Evolutionary conservation across 2,797 vertebrate genomes (phyloP).

Genomic region (Parambassis ranga): DNA sequence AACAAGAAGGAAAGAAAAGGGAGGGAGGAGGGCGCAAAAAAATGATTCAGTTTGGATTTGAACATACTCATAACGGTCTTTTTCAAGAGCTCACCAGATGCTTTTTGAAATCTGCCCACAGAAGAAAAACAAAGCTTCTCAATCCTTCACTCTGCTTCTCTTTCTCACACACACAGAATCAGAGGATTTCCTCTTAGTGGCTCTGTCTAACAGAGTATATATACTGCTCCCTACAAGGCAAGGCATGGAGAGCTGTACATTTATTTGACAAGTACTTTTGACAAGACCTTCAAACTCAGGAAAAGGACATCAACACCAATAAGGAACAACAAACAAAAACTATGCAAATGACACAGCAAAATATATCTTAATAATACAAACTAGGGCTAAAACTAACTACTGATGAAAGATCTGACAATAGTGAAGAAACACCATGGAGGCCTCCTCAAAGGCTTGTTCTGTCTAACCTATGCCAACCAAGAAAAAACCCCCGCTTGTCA

Average conservation of each 20-base stretch:
- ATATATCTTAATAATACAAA: too few species aligned
- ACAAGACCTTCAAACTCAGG: conserved; percentile 22
- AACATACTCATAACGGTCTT: conserved; percentile 68
- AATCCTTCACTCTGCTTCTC: conserved; percentile 39
- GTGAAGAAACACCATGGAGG: too few species aligned
- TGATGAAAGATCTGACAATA: too few species aligned
- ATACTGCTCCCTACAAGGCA: conserved; percentile 41
- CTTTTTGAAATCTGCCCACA: conserved; percentile 82
- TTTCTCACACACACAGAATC: conserved; percentile 46
- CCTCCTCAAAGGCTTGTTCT: too few species aligned
- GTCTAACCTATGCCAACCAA: too few species aligned
- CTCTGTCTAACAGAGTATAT: conserved; percentile 42
- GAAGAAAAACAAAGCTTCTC: conserved; percentile 70
- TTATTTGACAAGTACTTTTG: conserved; percentile 53
- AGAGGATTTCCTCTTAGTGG: conserved; percentile 50
- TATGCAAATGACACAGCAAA: too few species aligned
- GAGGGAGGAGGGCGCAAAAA: conserved; percentile 49
- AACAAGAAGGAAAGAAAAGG: conserved; percentile 62
- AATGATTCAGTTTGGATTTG: conserved; percentile 77
- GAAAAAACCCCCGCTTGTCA: too few species aligned
- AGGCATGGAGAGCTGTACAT: conserved; percentile 36
- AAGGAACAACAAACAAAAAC: conserved; percentile 1
- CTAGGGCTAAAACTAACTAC: too few species aligned
- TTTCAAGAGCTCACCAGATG: conserved; percentile 83
- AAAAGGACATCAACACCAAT: conserved; percentile 9